Evolutionary conservation across 2,113 vertebrate genomes (phyloP).

Genomic region (Ptychochromis oligacanthus): DNA sequence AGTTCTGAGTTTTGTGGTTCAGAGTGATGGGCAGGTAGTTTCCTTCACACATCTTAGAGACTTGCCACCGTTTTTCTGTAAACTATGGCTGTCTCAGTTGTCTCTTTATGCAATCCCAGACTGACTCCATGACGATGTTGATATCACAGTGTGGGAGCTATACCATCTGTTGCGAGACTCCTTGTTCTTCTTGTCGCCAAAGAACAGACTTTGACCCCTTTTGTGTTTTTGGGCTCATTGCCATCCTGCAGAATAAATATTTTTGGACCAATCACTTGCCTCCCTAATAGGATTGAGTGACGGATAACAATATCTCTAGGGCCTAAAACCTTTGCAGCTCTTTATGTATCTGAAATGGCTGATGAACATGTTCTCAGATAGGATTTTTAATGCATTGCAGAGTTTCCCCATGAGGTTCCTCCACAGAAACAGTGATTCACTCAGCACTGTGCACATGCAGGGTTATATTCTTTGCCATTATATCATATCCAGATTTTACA

Average conservation of each 20-base stretch:
- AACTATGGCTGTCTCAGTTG: neutral
- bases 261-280: neutral
- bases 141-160: neutral
- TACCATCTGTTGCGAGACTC: conserved; percentile 17
- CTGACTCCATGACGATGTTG: neutral
- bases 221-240: neutral
- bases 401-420: neutral
- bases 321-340: neutral
- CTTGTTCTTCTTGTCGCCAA: neutral
- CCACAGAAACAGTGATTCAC: neutral
- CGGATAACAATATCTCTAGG: neutral
- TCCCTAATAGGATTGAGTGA: neutral
- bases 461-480: neutral
- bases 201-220: neutral
- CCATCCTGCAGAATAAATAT: neutral
- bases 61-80: neutral
- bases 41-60: neutral
- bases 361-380: neutral
- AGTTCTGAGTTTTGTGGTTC: neutral
- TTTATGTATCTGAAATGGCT: neutral
- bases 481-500: neutral
- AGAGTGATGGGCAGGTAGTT: neutral
- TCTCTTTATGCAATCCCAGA: neutral
- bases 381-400: neutral
- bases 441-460: neutral